These are phyloP conservation scores for Nanorana parkeri DNA, from an alignment of 2,113 vertebrate species.

Conservation along the genomic window DNA sequence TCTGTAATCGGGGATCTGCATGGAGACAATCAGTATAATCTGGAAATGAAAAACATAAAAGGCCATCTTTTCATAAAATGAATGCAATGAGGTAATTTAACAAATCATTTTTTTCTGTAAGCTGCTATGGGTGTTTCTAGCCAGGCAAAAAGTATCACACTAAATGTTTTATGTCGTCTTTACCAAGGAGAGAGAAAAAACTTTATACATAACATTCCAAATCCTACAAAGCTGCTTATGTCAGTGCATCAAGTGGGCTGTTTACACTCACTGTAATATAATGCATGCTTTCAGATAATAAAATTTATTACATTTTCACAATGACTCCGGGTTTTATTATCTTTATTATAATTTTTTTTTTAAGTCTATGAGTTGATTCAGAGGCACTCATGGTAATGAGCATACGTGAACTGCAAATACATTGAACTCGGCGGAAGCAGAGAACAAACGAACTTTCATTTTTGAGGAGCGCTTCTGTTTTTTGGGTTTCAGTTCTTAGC, in stretches of 20 bases:
- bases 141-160: conserved; percentile 62
- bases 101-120: conserved; percentile 69
- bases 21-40: conserved; percentile 74
- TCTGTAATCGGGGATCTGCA: conserved; percentile 40
- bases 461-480: too few relatives aligned
- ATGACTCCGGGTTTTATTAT: not conserved
- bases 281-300: conserved; percentile 59
- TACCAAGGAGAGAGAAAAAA: conserved; percentile 2
- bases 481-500: too few relatives aligned
- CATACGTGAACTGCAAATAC: too few relatives aligned
- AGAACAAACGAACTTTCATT: too few relatives aligned
- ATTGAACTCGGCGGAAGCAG: too few relatives aligned
- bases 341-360: too few relatives aligned
- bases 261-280: conserved; percentile 60
- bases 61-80: conserved; percentile 77
- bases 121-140: conserved; percentile 76
- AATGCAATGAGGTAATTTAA: conserved; percentile 78
- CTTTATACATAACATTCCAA: conserved; percentile 73
- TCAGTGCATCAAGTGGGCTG: conserved; percentile 63
- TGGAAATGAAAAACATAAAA: conserved; percentile 63
- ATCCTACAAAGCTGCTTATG: conserved; percentile 60
- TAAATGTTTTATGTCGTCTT: conserved; percentile 61
- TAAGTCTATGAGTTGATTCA: too few relatives aligned
- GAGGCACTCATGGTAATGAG: too few relatives aligned
- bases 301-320: conserved; percentile 52